A percentile compares a stretch with the other conserved stretches of the same genome.
Conservation (phyloP, 2,888 invertebrate species). For the Scotopteryx bipunctaria region DNA sequence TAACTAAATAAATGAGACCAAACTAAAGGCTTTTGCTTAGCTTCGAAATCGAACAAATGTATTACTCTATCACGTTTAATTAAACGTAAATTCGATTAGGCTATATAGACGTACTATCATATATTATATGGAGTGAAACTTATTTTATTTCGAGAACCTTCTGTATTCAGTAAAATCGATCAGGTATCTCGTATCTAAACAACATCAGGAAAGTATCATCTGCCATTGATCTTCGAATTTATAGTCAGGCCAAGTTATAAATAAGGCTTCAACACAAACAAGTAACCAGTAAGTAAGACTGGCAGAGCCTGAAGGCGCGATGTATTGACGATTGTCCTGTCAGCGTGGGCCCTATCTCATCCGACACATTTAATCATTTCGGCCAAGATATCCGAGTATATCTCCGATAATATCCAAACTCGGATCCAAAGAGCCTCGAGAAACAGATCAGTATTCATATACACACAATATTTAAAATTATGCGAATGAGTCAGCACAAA, state of each 20-base stretch:
- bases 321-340: conserved; percentile 73
- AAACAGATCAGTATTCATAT: conserved; percentile 6
- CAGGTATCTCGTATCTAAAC: conserved; percentile 2
- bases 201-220: not conserved
- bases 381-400: conserved; percentile 1
- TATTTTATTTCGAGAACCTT: not conserved
- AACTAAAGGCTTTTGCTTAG: not conserved
- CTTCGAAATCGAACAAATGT: not conserved
- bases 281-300: conserved; percentile 50
- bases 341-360: conserved; percentile 36
- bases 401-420: not conserved
- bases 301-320: conserved; percentile 49
- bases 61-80: not conserved
- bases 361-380: conserved; percentile 35
- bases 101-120: too few relatives aligned
- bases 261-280: conserved; percentile 9
- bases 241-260: not conserved
- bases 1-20: not conserved
- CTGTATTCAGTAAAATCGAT: not conserved
- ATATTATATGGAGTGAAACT: not conserved
- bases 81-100: too few relatives aligned
- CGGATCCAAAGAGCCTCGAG: not conserved
- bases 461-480: conserved; percentile 3
- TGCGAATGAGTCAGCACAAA: conserved; percentile 13
- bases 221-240: not conserved